phyloP scores from a whole-genome alignment of 2,797 vertebrate genomes.

The Rhincodon typus region DNA sequence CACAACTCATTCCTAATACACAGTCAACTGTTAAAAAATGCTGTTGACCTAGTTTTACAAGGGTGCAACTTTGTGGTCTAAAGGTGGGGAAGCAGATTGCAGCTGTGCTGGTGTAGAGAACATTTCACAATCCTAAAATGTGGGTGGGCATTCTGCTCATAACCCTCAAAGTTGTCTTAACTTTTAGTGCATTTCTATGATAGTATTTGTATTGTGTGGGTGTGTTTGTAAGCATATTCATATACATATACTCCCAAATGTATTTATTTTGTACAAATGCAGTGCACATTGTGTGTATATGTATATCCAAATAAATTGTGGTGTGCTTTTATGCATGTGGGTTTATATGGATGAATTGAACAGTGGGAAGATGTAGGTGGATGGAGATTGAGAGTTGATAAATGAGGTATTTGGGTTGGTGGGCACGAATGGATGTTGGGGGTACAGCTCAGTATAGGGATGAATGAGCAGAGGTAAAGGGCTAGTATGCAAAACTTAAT shows the following conservation, averaged over 20 bases:
- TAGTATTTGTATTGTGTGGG: too few species aligned
- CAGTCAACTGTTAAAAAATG: background rate
- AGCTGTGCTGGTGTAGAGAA: background rate
- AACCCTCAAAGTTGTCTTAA: background rate
- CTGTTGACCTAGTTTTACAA: constrained; percentile 24
- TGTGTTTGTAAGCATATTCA: too few species aligned
- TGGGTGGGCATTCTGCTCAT: background rate
- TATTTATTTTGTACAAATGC: background rate
- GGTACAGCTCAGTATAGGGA: background rate
- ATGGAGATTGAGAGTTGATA: background rate
- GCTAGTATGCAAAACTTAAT: background rate
- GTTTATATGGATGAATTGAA: background rate
- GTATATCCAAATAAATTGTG: background rate
- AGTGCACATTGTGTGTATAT: background rate
- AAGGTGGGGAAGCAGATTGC: background rate
- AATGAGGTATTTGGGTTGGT: background rate
- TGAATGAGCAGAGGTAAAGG: background rate
- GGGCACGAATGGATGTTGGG: background rate
- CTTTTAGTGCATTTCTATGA: background rate
- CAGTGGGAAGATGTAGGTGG: too few species aligned
- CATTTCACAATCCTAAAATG: background rate
- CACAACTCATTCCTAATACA: too few species aligned
- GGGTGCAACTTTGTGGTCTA: background rate
- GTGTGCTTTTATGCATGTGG: background rate
- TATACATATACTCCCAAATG: too few species aligned